phyloP scores from a whole-genome alignment of 2,797 vertebrate genomes.

The Gouania willdenowi region DNA sequence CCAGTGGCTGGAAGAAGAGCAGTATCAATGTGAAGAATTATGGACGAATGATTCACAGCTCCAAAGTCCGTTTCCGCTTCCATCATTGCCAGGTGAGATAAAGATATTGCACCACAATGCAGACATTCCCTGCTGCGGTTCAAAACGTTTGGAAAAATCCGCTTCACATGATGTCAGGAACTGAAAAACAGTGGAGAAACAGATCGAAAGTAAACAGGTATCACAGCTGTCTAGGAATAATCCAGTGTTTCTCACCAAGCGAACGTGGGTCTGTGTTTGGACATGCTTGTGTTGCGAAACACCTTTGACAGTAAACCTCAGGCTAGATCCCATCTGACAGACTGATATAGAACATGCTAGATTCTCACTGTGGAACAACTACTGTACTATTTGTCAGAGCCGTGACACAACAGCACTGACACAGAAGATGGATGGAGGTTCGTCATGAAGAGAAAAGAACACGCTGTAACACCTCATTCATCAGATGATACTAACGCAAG shows the following conservation, averaged over 20 bases:
- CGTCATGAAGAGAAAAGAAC: slow-evolving; percentile 30
- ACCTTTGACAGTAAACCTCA: slow-evolving; percentile 50
- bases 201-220: too few species aligned
- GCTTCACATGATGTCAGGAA: slow-evolving; percentile 57
- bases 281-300: slow-evolving; percentile 75
- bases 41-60: slow-evolving; percentile 89
- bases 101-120: too few species aligned
- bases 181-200: slow-evolving; percentile 26
- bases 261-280: slow-evolving; percentile 59
- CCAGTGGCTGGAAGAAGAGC: slow-evolving; percentile 85
- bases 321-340: slow-evolving; percentile 65
- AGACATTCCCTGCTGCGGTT: neutral
- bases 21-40: slow-evolving; percentile 88
- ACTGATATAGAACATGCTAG: slow-evolving; percentile 54
- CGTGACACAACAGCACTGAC: slow-evolving; percentile 45
- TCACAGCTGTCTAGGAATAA: slow-evolving; percentile 54
- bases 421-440: slow-evolving; percentile 24
- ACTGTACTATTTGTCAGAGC: slow-evolving; percentile 42
- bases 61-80: slow-evolving; percentile 92
- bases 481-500: slow-evolving; percentile 1
- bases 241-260: slow-evolving; percentile 35
- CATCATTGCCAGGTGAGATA: slow-evolving; percentile 86
- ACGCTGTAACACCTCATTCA: slow-evolving; percentile 29
- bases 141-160: slow-evolving; percentile 22
- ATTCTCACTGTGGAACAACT: slow-evolving; percentile 53